Conservation (phyloP, 2,113 vertebrate genomes). For the Vulpes vulpes region DNA sequence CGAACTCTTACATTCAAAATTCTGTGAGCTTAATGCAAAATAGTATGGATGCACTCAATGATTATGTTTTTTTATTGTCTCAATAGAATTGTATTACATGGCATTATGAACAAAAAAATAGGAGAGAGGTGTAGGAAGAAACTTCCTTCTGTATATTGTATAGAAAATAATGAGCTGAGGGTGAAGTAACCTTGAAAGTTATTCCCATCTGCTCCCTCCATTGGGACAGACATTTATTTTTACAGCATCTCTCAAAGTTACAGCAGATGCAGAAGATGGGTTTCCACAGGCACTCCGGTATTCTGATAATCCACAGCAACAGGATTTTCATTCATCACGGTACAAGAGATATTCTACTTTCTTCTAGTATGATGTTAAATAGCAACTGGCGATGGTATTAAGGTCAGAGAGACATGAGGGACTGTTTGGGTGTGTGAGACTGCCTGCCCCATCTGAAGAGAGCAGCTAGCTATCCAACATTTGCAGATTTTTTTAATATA, state of each 20-base stretch:
- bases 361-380: background rate
- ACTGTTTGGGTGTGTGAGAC: background rate
- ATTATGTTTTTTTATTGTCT: background rate
- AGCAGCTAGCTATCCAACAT: background rate
- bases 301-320: background rate
- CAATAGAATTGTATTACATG: background rate
- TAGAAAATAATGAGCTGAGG: background rate
- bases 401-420: background rate
- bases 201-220: background rate
- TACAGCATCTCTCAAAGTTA: background rate
- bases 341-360: background rate
- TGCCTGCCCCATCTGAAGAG: background rate
- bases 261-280: background rate
- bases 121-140: background rate
- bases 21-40: constrained; percentile 4
- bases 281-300: background rate
- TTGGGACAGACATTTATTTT: background rate
- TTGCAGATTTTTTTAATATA: background rate
- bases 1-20: background rate
- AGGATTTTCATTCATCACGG: background rate
- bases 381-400: background rate
- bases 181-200: background rate
- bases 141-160: background rate
- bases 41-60: background rate
- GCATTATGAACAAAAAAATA: background rate